Percentiles rank a stretch among this genome's conserved stretches.
Evolutionary conservation across 1,140 invertebrate genomes (phyloP).

Genomic region (Bombus sylvicola): DNA sequence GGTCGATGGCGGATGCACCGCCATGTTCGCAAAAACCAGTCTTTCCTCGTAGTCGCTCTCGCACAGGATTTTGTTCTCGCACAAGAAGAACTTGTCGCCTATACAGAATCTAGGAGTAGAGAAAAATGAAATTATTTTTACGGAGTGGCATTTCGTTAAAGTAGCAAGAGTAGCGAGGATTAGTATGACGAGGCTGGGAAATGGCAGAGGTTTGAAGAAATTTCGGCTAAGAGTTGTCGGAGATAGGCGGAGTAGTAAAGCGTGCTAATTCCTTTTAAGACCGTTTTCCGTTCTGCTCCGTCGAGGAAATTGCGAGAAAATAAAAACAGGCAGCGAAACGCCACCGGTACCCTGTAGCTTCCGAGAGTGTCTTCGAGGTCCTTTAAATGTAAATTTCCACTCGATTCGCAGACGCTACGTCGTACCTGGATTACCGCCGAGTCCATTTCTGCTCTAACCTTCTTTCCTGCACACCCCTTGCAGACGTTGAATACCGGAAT

Average conservation of each 20-base stretch:
- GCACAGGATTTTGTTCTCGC: constrained; percentile 96
- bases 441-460: constrained; percentile 3
- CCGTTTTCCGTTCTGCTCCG: constrained; percentile 74
- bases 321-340: constrained; percentile 74
- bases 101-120: constrained; percentile 93
- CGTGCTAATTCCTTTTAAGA: constrained; percentile 78
- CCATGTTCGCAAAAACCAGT: constrained; percentile 94
- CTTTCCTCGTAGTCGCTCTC: constrained; percentile 97
- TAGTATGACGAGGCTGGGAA: neutral
- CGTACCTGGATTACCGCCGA: constrained; percentile 54
- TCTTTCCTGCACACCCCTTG: neutral
- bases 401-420: constrained; percentile 63
- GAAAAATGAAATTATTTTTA: neutral
- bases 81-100: constrained; percentile 95
- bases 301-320: constrained; percentile 78
- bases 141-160: too few relatives aligned
- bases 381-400: constrained; percentile 77
- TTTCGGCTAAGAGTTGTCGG: constrained; percentile 39
- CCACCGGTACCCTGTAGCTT: constrained; percentile 35
- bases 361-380: constrained; percentile 66
- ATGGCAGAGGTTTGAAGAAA: constrained; percentile 28
- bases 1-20: constrained; percentile 89
- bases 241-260: constrained; percentile 71
- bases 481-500: neutral
- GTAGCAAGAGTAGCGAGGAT: neutral